A percentile compares a stretch with the other conserved stretches of the same genome.
Evolutionary conservation across 2,113 vertebrate genomes (phyloP).

Genomic region (Dicerorhinus sumatrensis): DNA sequence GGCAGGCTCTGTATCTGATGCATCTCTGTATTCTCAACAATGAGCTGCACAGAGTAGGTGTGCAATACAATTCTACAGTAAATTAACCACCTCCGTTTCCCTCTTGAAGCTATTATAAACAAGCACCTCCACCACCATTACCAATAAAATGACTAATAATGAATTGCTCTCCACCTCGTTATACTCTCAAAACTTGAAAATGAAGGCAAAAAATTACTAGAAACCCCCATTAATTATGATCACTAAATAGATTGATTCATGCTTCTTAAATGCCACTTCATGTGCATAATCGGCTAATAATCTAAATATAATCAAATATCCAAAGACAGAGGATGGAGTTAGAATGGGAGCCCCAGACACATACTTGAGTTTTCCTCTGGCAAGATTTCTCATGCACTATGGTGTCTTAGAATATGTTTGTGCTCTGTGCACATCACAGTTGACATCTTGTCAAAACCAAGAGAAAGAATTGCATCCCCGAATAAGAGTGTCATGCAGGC

Average conservation of each 20-base stretch:
- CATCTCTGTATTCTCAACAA: constrained; percentile 15
- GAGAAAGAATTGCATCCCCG: constrained; percentile 73
- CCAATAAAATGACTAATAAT: constrained; percentile 29
- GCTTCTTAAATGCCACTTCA: constrained; percentile 58
- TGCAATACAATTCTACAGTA: background rate
- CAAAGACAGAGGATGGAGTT: constrained; percentile 41
- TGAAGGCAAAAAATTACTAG: constrained; percentile 60
- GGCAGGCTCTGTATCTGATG: background rate
- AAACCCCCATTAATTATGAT: constrained; percentile 57
- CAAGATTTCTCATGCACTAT: constrained; percentile 52
- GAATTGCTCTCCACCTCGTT: constrained; percentile 32
- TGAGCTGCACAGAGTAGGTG: background rate
- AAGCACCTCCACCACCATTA: background rate
- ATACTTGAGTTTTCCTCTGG: constrained; percentile 37
- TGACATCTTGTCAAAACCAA: constrained; percentile 83
- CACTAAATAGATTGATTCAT: constrained; percentile 39
- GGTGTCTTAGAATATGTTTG: constrained; percentile 60
- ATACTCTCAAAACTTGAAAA: constrained; percentile 54
- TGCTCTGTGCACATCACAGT: constrained; percentile 67
- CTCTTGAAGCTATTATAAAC: background rate
- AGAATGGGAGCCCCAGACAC: constrained; percentile 52
- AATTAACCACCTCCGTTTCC: background rate
- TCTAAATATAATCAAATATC: constrained; percentile 74
- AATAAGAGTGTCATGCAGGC: constrained; percentile 59
- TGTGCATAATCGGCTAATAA: constrained; percentile 71